Base-by-base conservation (phyloP, 2,797 vertebrate genomes). In the Lacerta agilis region DNA sequence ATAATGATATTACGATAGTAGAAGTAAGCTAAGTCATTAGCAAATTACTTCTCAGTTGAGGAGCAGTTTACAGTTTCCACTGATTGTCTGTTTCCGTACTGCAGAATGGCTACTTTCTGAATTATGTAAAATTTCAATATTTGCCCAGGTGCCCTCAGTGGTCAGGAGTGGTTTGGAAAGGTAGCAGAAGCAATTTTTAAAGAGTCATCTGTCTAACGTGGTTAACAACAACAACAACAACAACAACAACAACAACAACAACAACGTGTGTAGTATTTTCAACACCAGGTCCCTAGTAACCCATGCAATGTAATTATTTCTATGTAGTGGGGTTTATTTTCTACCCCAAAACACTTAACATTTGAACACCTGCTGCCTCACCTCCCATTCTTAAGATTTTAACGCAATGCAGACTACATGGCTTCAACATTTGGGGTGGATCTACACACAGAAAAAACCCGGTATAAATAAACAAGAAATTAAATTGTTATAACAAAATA, bases 311-410 rank as follows among this genome's bases (percentile, higher is more conserved):
- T 58, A 33, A 66, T 82, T 88, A 20, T 27, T 41, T 86, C 33
- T 75, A 90, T 89, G 83, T 91, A 80, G 33, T 93, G 89, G 91
- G 87, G 9, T 3, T 71, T 75, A 75, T 93, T 91, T 89, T n/a
- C 87, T 89, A 90, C 87, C 90, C 29, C 41, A 91, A 94, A 87
- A 88, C 82, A 75, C 80, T 87, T 88, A 64, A 87, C 83, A 45
- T 41, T 85, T 90, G 87, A 55, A 27, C 36, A 10, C 36, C 69
- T 45, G 9, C 49, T 15, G 49, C 49, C 49, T 55, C 49, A 15
- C 13, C 13, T 55, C 3, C 13, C 13, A 55, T 55, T 15, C 49
- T 15, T 55, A 55, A 55, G 49, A 55, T 55, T 55, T 55, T 15
- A 55, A 55, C 49, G 13, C 49, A 55, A 55, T 55, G 45, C 45